Evolutionary conservation across 2,113 vertebrate species (phyloP).

Genomic region (Engystomops pustulosus): DNA sequence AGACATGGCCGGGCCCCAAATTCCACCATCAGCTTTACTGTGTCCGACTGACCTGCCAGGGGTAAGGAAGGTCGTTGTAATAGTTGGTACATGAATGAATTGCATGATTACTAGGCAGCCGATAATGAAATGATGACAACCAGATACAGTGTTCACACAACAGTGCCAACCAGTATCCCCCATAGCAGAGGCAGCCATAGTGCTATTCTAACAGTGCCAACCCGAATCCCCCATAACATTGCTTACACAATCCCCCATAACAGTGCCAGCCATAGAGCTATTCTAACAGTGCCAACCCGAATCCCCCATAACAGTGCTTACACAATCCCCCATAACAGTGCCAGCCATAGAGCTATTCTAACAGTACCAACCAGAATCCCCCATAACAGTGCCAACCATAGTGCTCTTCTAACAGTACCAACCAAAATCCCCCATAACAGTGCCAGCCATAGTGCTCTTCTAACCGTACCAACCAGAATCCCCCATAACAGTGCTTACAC

Average conservation of each 20-base stretch:
- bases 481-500: background rate
- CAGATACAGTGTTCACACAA: background rate
- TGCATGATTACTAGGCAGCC: too few relatives aligned
- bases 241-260: background rate
- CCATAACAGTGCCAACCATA: too few relatives aligned
- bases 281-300: background rate
- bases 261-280: background rate
- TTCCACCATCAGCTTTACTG: slow-evolving; percentile 76
- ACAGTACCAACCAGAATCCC: background rate
- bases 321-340: background rate
- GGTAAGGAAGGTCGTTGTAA: background rate
- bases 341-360: background rate
- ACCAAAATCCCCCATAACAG: too few relatives aligned
- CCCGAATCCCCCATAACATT: too few relatives aligned
- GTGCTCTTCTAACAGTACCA: too few relatives aligned
- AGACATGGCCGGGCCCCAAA: slow-evolving; percentile 81
- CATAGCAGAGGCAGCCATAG: background rate
- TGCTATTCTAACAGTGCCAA: background rate
- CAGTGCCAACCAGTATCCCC: too few relatives aligned
- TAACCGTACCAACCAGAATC: too few relatives aligned
- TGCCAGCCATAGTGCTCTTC: too few relatives aligned
- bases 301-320: background rate
- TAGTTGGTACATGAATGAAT: too few relatives aligned
- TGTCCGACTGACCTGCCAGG: slow-evolving; percentile 77
- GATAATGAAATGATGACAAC: too few relatives aligned